These are phyloP conservation scores for Silurus aristotelis DNA, from an alignment of 2,797 vertebrate species.

Conservation along the genomic window DNA sequence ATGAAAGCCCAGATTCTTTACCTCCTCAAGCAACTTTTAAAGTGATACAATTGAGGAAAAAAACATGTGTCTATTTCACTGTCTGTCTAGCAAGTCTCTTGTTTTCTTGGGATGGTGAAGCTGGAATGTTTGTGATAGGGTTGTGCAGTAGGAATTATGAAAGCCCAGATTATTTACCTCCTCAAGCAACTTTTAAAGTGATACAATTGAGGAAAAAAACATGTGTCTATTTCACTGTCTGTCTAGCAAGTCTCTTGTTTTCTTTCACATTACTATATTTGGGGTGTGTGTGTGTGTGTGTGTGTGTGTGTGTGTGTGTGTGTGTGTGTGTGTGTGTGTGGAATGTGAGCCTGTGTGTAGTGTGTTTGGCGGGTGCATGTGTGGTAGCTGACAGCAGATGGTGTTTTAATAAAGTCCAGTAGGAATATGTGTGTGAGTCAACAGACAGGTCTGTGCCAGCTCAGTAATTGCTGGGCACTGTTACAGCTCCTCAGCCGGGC, in stretches of 20 bases:
- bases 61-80: not conserved
- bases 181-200: conserved; percentile 26
- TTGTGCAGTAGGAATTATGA: conserved; percentile 8
- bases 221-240: not conserved
- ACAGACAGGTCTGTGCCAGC: conserved; percentile 96
- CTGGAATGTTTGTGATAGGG: conserved; percentile 12
- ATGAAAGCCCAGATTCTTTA: conserved; percentile 19
- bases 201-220: conserved; percentile 6
- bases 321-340: conserved; percentile 38
- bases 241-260: conserved; percentile 18
- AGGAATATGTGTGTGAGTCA: conserved; percentile 99
- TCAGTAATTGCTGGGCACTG: conserved; percentile 99
- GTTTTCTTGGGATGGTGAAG: conserved; percentile 32
- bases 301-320: not conserved
- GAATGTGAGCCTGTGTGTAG: conserved; percentile 10
- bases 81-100: not conserved
- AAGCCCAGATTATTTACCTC: conserved; percentile 23
- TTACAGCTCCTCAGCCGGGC: conserved; percentile 95
- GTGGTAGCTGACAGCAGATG: conserved; percentile 90
- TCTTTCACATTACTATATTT: conserved; percentile 19
- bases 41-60: conserved; percentile 17
- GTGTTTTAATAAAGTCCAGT: conserved; percentile 99
- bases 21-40: conserved; percentile 26
- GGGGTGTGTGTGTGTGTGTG: not conserved
- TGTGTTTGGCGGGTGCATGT: conserved; percentile 42